phyloP scores from a whole-genome alignment of 2,113 vertebrate genomes.

The Herpetotheres cachinnans region DNA sequence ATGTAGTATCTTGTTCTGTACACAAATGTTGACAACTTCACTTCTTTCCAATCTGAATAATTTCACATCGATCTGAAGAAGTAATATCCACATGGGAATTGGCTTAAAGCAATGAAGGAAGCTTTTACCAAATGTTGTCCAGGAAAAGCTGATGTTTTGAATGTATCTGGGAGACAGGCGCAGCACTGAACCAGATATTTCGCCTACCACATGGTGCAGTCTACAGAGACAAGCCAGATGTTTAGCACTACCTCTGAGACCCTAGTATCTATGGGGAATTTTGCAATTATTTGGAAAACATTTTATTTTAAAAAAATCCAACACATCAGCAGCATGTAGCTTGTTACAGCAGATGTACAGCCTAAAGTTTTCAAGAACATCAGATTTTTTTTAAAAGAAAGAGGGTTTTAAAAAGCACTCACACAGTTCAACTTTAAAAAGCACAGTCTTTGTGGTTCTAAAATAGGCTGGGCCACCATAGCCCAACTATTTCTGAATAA shows the following conservation, averaged over 20 bases:
- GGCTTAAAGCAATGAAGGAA: slow-evolving; percentile 8
- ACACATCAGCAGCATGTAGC: neutral
- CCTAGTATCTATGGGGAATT: neutral
- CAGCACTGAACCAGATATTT: neutral
- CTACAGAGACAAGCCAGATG: slow-evolving; percentile 20
- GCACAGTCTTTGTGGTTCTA: neutral
- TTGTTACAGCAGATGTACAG: neutral
- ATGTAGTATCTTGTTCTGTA: neutral
- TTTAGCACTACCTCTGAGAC: neutral
- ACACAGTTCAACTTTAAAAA: neutral
- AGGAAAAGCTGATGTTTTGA: slow-evolving; percentile 7
- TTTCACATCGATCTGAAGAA: neutral
- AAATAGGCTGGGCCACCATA: neutral
- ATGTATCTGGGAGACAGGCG: neutral
- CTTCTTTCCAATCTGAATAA: neutral
- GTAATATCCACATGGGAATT: neutral
- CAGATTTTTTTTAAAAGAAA: neutral
- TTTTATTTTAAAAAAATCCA: neutral
- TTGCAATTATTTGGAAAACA: neutral
- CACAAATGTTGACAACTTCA: neutral
- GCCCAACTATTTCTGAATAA: neutral
- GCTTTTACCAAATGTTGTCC: slow-evolving; percentile 8
- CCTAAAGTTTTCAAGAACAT: neutral
- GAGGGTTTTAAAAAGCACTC: neutral
- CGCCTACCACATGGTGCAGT: neutral